Evolutionary conservation across 2,888 invertebrate genomes (phyloP).

Genomic region (Norana najaformis): DNA sequence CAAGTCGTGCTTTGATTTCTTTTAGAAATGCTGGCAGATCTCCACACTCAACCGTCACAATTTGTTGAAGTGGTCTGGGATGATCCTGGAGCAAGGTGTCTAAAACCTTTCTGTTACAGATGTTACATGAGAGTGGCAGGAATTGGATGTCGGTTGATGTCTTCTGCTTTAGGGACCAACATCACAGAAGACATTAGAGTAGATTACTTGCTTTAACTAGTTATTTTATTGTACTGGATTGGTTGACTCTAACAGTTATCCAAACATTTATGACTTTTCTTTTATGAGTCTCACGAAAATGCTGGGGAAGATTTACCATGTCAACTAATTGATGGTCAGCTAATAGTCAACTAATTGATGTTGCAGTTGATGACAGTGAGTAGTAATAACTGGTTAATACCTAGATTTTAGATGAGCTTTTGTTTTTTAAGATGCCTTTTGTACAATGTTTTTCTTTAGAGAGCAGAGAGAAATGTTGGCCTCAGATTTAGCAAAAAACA

Average conservation of each 20-base stretch:
- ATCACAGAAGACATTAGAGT: background rate
- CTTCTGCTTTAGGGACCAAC: background rate
- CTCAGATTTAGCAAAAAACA: constrained; percentile 48
- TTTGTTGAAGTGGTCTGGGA: constrained; percentile 62
- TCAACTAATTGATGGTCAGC: too few relatives aligned
- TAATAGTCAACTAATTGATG: background rate
- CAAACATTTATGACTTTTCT: background rate
- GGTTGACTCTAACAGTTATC: background rate
- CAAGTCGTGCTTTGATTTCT: background rate
- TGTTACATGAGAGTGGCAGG: background rate
- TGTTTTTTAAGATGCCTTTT: background rate
- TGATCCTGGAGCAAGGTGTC: constrained; percentile 60
- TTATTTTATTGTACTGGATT: background rate
- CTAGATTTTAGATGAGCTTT: background rate
- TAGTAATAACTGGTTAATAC: background rate
- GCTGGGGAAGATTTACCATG: background rate
- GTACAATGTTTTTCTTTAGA: constrained; percentile 42
- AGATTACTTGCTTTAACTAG: background rate
- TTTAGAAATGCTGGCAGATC: constrained; percentile 16
- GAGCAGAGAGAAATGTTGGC: constrained; percentile 55
- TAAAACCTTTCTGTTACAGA: constrained; percentile 26
- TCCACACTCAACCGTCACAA: constrained; percentile 46
- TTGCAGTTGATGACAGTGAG: background rate
- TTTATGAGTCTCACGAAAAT: background rate
- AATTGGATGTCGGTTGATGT: background rate